Evolutionary conservation across 2,113 vertebrate species (phyloP).

Genomic region (Opisthocomus hoazin): DNA sequence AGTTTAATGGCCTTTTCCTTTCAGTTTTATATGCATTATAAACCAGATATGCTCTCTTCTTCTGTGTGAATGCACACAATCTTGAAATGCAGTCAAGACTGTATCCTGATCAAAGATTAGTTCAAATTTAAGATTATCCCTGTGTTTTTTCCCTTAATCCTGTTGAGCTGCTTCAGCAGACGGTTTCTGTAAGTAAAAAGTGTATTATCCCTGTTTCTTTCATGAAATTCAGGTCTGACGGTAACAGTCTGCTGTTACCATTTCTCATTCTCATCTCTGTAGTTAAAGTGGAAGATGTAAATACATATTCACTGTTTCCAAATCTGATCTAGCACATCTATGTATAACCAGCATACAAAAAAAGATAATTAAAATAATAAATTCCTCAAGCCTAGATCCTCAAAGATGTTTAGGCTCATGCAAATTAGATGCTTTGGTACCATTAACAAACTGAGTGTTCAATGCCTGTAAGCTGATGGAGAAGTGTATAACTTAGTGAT

Average conservation of each 20-base stretch:
- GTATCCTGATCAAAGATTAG: background rate
- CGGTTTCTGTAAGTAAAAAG: background rate
- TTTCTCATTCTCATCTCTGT: background rate
- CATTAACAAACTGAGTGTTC: background rate
- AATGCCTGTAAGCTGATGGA: background rate
- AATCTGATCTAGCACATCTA: background rate
- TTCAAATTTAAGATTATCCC: conserved; percentile 24
- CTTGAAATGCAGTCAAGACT: background rate
- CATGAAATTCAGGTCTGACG: background rate
- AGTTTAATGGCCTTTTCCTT: conserved; percentile 26
- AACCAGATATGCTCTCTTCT: background rate
- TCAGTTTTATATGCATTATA: background rate
- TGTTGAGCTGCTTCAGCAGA: conserved; percentile 22
- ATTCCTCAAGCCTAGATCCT: background rate
- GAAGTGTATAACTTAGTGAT: background rate
- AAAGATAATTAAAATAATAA: background rate
- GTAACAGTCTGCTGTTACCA: background rate
- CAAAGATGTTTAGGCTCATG: background rate
- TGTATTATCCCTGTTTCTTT: background rate
- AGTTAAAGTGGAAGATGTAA: background rate
- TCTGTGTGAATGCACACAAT: background rate
- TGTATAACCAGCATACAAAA: background rate
- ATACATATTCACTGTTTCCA: background rate
- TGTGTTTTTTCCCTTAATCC: conserved; percentile 26
- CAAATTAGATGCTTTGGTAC: background rate